A percentile compares a stretch with the other conserved stretches of the same genome.
phyloP scores from a whole-genome alignment of 2,113 vertebrate species.

The Bambusicola thoracicus region DNA sequence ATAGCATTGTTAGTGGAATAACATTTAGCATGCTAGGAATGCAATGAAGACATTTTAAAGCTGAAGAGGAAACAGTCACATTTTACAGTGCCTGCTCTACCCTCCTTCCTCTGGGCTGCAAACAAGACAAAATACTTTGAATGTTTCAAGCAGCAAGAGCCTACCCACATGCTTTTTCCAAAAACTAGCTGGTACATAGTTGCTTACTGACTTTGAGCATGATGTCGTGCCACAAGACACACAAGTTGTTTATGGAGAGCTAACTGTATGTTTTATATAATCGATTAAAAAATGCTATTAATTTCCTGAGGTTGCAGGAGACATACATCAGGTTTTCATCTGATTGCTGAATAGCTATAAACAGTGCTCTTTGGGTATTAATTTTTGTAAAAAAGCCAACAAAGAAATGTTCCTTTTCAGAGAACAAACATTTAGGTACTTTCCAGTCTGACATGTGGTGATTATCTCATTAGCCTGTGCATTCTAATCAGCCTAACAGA shows the following conservation, averaged over 20 bases:
- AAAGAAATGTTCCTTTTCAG: not conserved
- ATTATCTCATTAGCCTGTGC: constrained; percentile 7
- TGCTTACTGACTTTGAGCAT: not conserved
- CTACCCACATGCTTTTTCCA: not conserved
- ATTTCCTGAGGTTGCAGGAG: not conserved
- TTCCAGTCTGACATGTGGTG: constrained; percentile 1
- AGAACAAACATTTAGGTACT: constrained; percentile 49
- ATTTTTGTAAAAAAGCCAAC: not conserved
- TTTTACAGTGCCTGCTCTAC: not conserved
- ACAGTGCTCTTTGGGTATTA: not conserved
- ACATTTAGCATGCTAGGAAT: not conserved
- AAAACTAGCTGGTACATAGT: not conserved
- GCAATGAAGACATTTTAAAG: not conserved
- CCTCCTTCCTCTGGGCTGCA: not conserved
- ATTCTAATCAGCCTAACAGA: not conserved
- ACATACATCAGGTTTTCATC: not conserved
- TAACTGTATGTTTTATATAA: not conserved
- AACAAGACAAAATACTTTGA: not conserved
- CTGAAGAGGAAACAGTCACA: not conserved
- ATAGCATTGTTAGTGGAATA: not conserved
- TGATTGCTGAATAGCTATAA: not conserved
- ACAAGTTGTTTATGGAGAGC: not conserved
- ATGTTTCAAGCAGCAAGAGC: not conserved
- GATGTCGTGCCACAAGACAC: not conserved
- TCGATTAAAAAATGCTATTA: not conserved